These are phyloP conservation scores for Serinus canaria DNA, from an alignment of 2,113 vertebrate genomes.

Conservation along the genomic window DNA sequence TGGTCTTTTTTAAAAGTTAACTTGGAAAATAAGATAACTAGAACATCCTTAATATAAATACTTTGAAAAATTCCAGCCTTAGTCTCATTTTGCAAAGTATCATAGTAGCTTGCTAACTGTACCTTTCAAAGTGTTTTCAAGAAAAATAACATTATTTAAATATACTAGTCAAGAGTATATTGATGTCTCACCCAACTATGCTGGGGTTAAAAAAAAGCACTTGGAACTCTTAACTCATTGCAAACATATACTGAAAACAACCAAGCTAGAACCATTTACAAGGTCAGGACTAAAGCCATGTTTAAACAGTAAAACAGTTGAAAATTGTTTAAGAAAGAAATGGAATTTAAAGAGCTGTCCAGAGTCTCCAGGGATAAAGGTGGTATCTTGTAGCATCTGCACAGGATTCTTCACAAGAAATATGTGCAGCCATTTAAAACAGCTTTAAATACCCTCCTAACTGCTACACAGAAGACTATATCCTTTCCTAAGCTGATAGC, in stretches of 20 bases:
- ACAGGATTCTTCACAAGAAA: conserved; percentile 2
- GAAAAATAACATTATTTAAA: neutral
- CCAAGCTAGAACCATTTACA: neutral
- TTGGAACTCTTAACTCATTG: conserved; percentile 2
- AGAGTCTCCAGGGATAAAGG: neutral
- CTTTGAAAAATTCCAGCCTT: neutral
- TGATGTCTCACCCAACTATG: neutral
- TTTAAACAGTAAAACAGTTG: neutral
- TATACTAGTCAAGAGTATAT: neutral
- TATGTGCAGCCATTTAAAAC: conserved; percentile 3
- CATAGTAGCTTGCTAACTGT: neutral
- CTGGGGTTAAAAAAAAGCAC: conserved; percentile 6
- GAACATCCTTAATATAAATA: neutral
- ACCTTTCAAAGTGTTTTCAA: conserved; percentile 19
- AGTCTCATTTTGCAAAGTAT: neutral
- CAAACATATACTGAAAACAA: conserved; percentile 11
- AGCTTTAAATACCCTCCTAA: neutral
- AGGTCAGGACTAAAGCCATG: neutral
- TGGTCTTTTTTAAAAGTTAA: neutral
- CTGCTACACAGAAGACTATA: neutral
- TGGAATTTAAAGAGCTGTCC: neutral
- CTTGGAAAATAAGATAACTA: neutral
- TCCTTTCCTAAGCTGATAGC: neutral
- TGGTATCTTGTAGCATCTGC: neutral
- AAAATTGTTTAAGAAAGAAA: neutral